Evolutionary conservation across 2,888 invertebrate species (phyloP), one percentile per base, ranked within the genome.

Genomic region (Noctua janthe): DNA sequence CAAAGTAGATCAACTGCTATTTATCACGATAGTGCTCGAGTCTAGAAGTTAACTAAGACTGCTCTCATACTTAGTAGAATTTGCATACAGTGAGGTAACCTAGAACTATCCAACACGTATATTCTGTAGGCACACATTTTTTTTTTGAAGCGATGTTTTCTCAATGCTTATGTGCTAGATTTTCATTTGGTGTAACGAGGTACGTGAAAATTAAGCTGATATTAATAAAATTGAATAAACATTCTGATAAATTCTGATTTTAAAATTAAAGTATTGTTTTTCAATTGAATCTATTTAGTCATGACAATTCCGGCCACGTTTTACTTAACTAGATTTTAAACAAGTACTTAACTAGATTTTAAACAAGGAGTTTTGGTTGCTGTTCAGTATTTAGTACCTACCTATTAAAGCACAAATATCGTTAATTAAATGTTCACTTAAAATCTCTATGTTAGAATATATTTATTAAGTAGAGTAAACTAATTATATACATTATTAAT

Each of bases 371-470:
- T n/a, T 59, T 54, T 54, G 54, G 11, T n/a, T n/a, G 43, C 47
- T 67, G 23, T 67, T 74, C 23, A 69, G 0, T 35, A 3, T 17
- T 59, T 8, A 39, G 39, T 39, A 39, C 5, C 8, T 2, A 7
- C 39, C 13, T 5, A 39, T 39, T 39, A 43, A 43, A 1, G 6
- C 1, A n/a, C n/a, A 17, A 74, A 20, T 23, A 76, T 76, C 2
- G 1, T 7, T 4, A 47, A 29, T 11, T n/a, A n/a, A 62, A 1
- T 15, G 1, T n/a, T 39, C 43, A 17, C 11, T 72, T 71, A 62
- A 62, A 81, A 47, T 17, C 51, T 54, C 67, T 64, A 54, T 83
- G 74, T 35, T 3, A 35, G 35, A 35, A 35, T 35, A 35, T 35
- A 35, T 35, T 35, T 35, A 35, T 35, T 35, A 35, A 35, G 2